Evolutionary conservation across 2,797 vertebrate genomes (phyloP).

Genomic region (Tokudaia muenninki): DNA sequence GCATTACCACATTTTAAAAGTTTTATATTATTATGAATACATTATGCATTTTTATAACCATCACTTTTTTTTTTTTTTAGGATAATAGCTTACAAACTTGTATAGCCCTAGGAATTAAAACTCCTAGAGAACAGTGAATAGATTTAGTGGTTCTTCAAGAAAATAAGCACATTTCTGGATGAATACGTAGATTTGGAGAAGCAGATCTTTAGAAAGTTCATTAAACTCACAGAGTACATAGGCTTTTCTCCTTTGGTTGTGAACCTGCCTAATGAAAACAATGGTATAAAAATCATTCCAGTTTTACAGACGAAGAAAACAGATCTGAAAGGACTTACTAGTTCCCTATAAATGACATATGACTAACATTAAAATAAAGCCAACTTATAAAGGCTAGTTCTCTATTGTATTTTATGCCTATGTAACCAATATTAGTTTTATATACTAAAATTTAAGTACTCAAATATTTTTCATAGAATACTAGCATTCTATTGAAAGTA

Average conservation of each 20-base stretch:
- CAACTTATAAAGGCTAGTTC: not conserved
- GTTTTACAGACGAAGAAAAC: not conserved
- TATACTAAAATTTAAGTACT: conserved; percentile 17
- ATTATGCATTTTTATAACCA: not conserved
- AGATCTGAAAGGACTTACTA: not conserved
- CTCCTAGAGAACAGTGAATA: not conserved
- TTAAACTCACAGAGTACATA: not conserved
- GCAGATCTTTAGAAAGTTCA: conserved; percentile 9
- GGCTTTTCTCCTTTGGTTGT: conserved; percentile 5
- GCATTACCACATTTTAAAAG: conserved; percentile 4
- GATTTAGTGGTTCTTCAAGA: conserved; percentile 30
- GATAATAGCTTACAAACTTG: conserved; percentile 20
- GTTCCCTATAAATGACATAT: not conserved
- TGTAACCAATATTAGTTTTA: not conserved
- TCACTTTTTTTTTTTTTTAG: conserved; percentile 21
- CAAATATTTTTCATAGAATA: conserved; percentile 32
- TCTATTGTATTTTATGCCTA: conserved; percentile 25
- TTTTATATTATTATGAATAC: not conserved
- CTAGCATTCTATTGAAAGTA: conserved; percentile 48
- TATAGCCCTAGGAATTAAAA: conserved; percentile 39
- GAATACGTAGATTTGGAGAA: not conserved
- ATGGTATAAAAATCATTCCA: not conserved
- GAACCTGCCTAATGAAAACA: not conserved
- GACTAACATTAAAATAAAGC: conserved; percentile 32
- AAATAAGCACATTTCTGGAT: not conserved